A percentile compares a stretch with the other conserved stretches of the same genome.
These are phyloP conservation scores for Asobara japonica DNA, from an alignment of 1,140 invertebrate species.

Conservation along the genomic window DNA sequence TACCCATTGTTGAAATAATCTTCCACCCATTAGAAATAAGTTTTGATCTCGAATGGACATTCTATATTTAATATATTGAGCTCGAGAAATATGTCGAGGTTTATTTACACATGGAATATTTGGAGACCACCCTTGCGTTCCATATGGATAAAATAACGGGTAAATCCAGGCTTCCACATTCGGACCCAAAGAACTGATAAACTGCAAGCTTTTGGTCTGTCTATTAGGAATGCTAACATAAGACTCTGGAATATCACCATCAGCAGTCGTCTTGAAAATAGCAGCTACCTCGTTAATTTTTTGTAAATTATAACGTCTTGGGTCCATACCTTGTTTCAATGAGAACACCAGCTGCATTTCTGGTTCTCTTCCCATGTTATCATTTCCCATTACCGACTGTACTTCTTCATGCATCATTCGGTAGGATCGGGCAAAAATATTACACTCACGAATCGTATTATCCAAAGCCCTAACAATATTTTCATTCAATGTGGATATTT, in stretches of 20 bases:
- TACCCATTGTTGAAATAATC: conserved; percentile 5
- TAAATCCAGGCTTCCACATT: conserved; percentile 12
- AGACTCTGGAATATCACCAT: conserved; percentile 11
- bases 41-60: too few species aligned
- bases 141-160: background rate
- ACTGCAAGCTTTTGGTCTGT: background rate
- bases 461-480: background rate
- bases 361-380: background rate
- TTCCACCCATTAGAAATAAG: background rate
- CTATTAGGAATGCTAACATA: background rate
- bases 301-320: too few species aligned
- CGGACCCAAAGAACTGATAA: background rate
- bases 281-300: conserved; percentile 26
- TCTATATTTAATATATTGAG: too few species aligned
- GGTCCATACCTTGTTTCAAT: background rate
- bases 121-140: too few species aligned
- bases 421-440: background rate
- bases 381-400: background rate
- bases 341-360: background rate
- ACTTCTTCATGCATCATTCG: background rate
- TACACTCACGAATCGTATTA: background rate
- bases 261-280: conserved; percentile 2
- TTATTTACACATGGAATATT: too few species aligned
- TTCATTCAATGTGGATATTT: background rate
- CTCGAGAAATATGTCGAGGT: too few species aligned